Evolutionary conservation across 2,888 invertebrate species (phyloP), one percentile per base, ranked within the genome.

Genomic region (Drosophila peninsularis): DNA sequence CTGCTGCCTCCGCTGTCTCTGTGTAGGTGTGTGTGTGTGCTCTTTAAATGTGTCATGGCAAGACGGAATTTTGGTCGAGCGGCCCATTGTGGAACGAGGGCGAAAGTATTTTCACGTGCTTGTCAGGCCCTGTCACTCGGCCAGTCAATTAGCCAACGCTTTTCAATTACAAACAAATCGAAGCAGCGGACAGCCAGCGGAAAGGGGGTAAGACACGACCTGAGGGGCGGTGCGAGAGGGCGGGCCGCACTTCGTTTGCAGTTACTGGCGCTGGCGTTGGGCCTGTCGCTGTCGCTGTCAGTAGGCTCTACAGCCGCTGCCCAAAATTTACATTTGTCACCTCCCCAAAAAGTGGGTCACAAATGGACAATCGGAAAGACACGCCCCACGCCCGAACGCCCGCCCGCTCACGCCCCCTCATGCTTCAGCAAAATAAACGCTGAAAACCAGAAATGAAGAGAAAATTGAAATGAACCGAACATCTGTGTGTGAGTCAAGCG

Each of bases 91-190:
- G 60, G 64, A 62, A 52, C 36, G 64, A 71, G 66, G 72, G 55
- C 57, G 62, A 87, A 82, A 75, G 84, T 84, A 71, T 75, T 81
- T 82, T 70, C 82, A 72, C 72, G 88, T 78, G 68, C 64, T 64
- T 87, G 84, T 81, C 82, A 78, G 58, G 64, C 67, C 62, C 75
- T 80, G 83, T 83, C 83, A 83, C 67, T 85, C 88, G 86, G 67
- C 69, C 86, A 82, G 86, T 83, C 88, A 83, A 83, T 83, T 83
- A 88, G 88, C 81, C 86, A 66, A 82, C 77, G 82, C 83, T 83
- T 83, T 82, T 83, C 88, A 83, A 88, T 83, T 83, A 88, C 83
- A 82, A 75, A 68, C 75, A 86, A 77, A 77, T 82, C 71, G 75
- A 81, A 84, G 53, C 72, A 58, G 30, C 62, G 77, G 21, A 14